Base-by-base conservation (phyloP, 2,113 vertebrate species). In the Bagarius yarrelli region DNA sequence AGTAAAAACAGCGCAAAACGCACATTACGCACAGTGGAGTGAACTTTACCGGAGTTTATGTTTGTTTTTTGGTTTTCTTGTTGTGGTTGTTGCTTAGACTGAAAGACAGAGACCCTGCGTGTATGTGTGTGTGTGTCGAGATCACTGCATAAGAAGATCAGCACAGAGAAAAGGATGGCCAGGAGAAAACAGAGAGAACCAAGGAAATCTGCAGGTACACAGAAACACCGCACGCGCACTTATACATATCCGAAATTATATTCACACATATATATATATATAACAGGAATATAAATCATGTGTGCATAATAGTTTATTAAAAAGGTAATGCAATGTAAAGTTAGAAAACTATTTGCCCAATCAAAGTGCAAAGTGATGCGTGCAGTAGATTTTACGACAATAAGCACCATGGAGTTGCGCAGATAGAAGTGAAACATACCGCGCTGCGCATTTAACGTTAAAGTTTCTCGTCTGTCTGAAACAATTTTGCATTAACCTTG, bases 131-230 rank as follows among this genome's bases (percentile, higher is more conserved):
- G 3, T 4, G 86, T 90, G 88, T 88, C 32, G 63, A 69, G 21
- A 56, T 56, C 92, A 90, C 94, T 94, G 94, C 92, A 94, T 94
- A 94, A 94, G 91, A 94, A 93, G 87, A 91, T 91, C 93, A 23
- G 50, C 25, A 34, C 47, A 32, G 70, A 55, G 50, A 34, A 93
- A 92, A 93, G 93, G 91, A 97, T 97, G 96, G 95, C 96, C 94
- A 95, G 96, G 93, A 96, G 94, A 93, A 97, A 97, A 93, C 96
- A 97, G 93, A 94, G 96, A 94, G 96, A 95, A 86, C 96, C 96
- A 91, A 93, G 95, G 94, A 95, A 96, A 90, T 96, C 95, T 89
- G 93, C 94, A 95, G 96, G 95, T 97, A 95, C 18, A 95, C 25
- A 30, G 8, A 94, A 64, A 25, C n/a, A 8, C 30, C 27, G 25